Evolutionary conservation across 2,797 vertebrate genomes (phyloP).

Genomic region (Acipenser transmontanus): DNA sequence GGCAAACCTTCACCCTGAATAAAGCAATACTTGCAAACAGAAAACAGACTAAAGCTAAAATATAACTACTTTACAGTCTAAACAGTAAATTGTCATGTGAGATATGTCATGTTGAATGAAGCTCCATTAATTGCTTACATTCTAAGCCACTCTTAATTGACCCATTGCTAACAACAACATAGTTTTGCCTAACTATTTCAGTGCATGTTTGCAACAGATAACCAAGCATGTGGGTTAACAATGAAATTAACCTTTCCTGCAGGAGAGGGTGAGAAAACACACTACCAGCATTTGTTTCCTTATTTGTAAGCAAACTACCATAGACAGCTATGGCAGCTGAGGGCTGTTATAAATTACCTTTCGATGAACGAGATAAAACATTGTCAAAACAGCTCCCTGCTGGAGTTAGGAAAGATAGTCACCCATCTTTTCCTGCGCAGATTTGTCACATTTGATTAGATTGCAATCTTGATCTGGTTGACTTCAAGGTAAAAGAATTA

Average conservation of each 20-base stretch:
- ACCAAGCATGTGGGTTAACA: conserved; percentile 57
- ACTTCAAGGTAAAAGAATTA: conserved; percentile 49
- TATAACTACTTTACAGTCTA: too few species aligned
- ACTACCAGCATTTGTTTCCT: conserved; percentile 60
- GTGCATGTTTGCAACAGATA: conserved; percentile 23
- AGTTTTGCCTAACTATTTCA: conserved; percentile 2
- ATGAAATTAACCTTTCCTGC: conserved; percentile 53
- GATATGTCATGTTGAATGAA: not conserved
- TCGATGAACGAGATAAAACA: conserved; percentile 67
- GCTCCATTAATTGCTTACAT: not conserved
- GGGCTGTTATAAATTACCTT: conserved; percentile 73
- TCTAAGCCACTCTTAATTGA: not conserved
- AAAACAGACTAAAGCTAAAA: too few species aligned
- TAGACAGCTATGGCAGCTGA: conserved; percentile 49
- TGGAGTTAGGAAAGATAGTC: conserved; percentile 26
- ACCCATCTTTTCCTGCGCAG: conserved; percentile 50
- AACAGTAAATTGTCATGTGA: too few species aligned
- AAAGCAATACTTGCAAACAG: too few species aligned
- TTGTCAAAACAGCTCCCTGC: conserved; percentile 51
- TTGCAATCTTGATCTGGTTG: conserved; percentile 62
- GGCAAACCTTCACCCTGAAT: too few species aligned
- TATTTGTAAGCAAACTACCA: conserved; percentile 65
- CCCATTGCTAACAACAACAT: not conserved
- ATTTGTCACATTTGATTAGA: conserved; percentile 66
- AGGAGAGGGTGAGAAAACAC: conserved; percentile 66